These are phyloP conservation scores for Enteromius thamalakanensis DNA, from an alignment of 2,797 vertebrate species.

Conservation along the genomic window DNA sequence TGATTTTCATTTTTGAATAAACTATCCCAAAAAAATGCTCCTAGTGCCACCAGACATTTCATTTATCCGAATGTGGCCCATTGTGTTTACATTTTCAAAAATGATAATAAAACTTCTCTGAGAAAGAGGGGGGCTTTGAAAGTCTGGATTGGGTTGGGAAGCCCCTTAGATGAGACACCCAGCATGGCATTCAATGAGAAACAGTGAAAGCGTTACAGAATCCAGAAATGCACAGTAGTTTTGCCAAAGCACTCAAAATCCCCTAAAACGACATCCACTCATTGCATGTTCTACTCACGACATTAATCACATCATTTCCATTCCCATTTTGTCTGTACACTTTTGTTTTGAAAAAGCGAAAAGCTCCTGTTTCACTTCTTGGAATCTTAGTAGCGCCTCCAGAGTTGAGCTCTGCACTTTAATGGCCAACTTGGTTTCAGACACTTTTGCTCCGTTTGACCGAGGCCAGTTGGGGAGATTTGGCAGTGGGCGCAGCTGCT, in stretches of 20 bases:
- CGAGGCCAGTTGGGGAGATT: slow-evolving; percentile 56
- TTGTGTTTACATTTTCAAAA: slow-evolving; percentile 61
- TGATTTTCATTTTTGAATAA: background rate
- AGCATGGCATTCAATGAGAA: slow-evolving; percentile 72
- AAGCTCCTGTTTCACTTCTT: slow-evolving; percentile 71
- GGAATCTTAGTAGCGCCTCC: slow-evolving; percentile 65
- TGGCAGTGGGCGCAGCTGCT: slow-evolving; percentile 73
- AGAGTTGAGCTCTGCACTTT: slow-evolving; percentile 61
- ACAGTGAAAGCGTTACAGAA: slow-evolving; percentile 68
- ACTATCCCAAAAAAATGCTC: slow-evolving; percentile 27
- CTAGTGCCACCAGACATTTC: slow-evolving; percentile 63
- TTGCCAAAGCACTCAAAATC: slow-evolving; percentile 65
- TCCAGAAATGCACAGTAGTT: slow-evolving; percentile 57
- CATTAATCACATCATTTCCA: slow-evolving; percentile 57
- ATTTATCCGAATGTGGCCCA: slow-evolving; percentile 71
- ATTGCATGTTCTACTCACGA: slow-evolving; percentile 51
- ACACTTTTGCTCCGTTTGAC: slow-evolving; percentile 68
- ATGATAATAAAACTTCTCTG: slow-evolving; percentile 24
- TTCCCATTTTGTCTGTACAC: slow-evolving; percentile 60
- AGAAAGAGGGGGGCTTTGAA: slow-evolving; percentile 55
- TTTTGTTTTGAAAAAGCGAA: slow-evolving; percentile 75
- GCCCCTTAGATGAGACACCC: slow-evolving; percentile 65
- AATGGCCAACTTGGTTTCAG: slow-evolving; percentile 63
- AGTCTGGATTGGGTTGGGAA: slow-evolving; percentile 62
- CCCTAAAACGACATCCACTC: slow-evolving; percentile 2